phyloP scores from a whole-genome alignment of 2,888 invertebrate genomes.

The Tribolium freemani region DNA sequence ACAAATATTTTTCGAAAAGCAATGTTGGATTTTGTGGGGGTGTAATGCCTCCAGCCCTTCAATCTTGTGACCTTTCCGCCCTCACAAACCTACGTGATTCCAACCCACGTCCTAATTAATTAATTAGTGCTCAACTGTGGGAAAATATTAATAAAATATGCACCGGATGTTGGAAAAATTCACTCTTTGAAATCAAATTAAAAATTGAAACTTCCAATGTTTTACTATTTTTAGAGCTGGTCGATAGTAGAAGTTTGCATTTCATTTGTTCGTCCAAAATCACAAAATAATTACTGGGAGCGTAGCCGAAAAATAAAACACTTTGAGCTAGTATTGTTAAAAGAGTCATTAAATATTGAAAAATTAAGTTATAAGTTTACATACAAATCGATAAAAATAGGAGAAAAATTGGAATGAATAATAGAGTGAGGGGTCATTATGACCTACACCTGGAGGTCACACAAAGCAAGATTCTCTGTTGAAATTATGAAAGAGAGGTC shows the following conservation, averaged over 20 bases:
- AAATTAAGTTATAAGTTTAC: constrained; percentile 8
- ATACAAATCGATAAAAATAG: constrained; percentile 16
- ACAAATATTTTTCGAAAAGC: not conserved
- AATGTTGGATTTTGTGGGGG: not conserved
- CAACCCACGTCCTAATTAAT: not conserved
- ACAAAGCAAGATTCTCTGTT: not conserved
- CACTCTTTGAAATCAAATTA: not conserved
- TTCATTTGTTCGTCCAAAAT: not conserved
- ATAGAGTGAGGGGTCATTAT: constrained; percentile 1
- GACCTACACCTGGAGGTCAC: not conserved
- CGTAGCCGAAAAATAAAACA: not conserved
- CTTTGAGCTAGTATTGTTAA: not conserved
- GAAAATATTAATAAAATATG: not conserved
- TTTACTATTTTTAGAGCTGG: constrained; percentile 23
- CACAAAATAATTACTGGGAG: not conserved
- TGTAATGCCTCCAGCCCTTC: not conserved
- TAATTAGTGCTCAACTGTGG: not conserved
- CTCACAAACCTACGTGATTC: not conserved
- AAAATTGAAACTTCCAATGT: constrained; percentile 14
- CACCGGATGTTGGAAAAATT: not conserved
- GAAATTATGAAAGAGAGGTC: not conserved
- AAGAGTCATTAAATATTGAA: constrained; percentile 23
- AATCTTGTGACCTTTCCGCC: not conserved
- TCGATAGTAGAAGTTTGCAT: not conserved
- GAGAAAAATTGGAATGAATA: constrained; percentile 18